Percentiles rank a stretch among this genome's conserved stretches.
phyloP scores from a whole-genome alignment of 2,888 invertebrate species.

The Ephialtes manifestator region DNA sequence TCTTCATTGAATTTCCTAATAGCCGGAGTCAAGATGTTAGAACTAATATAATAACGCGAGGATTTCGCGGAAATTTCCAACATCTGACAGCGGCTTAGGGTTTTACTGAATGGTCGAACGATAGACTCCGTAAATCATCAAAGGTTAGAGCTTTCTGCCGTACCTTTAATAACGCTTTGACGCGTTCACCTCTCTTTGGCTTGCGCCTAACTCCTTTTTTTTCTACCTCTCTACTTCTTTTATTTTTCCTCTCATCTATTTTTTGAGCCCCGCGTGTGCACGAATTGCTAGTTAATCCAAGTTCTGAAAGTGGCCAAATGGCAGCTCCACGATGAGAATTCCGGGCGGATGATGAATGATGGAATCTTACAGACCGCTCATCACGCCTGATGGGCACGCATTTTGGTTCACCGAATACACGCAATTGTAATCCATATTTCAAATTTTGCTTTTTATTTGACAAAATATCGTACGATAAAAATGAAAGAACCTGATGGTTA shows the following conservation, averaged over 20 bases:
- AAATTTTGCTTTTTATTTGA: too few species aligned
- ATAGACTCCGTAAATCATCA: conserved; percentile 23
- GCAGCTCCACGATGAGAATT: conserved; percentile 32
- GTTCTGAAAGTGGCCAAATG: conserved; percentile 32
- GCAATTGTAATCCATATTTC: background rate
- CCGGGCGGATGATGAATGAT: conserved; percentile 9
- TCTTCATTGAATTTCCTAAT: background rate
- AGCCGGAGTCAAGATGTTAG: background rate
- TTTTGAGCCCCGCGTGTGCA: background rate
- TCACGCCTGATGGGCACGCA: conserved; percentile 4
- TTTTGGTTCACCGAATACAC: background rate
- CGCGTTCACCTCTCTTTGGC: background rate
- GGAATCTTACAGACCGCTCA: background rate
- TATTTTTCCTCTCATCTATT: background rate
- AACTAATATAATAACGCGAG: conserved; percentile 7
- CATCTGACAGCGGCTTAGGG: background rate
- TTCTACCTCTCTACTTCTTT: too few species aligned
- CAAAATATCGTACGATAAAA: too few species aligned
- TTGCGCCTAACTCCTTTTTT: background rate
- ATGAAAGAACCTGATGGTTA: too few species aligned
- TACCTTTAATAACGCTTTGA: conserved; percentile 28
- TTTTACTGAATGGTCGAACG: conserved; percentile 9
- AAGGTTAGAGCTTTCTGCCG: conserved; percentile 5
- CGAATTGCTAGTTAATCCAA: conserved; percentile 22
- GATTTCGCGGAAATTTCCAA: background rate